Evolutionary conservation across 2,113 vertebrate genomes (phyloP).

Genomic region (Anser brachyrhynchus): DNA sequence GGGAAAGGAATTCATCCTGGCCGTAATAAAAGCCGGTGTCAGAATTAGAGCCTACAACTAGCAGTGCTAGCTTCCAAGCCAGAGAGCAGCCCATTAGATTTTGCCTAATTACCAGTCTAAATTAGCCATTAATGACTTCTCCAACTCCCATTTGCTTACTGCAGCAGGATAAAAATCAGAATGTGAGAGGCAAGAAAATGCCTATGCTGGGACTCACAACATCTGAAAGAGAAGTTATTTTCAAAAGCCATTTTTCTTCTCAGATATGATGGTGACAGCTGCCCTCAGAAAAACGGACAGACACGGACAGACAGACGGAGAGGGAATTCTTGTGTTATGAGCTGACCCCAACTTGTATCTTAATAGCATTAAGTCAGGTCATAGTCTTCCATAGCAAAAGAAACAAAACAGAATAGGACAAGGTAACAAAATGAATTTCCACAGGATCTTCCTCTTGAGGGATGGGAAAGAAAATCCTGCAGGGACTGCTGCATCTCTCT

Average conservation of each 20-base stretch:
- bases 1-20: not conserved
- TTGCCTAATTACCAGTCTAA: constrained; percentile 39
- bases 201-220: not conserved
- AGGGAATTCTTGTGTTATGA: not conserved
- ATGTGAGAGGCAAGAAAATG: not conserved
- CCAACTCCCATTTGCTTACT: constrained; percentile 28
- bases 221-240: not conserved
- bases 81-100: not conserved
- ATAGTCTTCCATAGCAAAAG: not conserved
- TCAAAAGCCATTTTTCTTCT: constrained; percentile 9
- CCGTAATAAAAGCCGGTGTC: not conserved
- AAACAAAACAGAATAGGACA: not conserved
- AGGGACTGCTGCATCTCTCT: not conserved
- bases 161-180: constrained; percentile 23
- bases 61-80: not conserved
- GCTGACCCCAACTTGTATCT: not conserved
- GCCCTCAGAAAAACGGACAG: constrained; percentile 2
- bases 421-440: not conserved
- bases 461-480: not conserved
- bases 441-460: not conserved
- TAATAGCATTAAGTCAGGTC: not conserved
- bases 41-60: not conserved
- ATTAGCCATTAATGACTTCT: constrained; percentile 39
- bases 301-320: not conserved
- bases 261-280: not conserved